These are phyloP conservation scores for Chironomus tepperi DNA, from an alignment of 1,140 invertebrate species.

Conservation along the genomic window DNA sequence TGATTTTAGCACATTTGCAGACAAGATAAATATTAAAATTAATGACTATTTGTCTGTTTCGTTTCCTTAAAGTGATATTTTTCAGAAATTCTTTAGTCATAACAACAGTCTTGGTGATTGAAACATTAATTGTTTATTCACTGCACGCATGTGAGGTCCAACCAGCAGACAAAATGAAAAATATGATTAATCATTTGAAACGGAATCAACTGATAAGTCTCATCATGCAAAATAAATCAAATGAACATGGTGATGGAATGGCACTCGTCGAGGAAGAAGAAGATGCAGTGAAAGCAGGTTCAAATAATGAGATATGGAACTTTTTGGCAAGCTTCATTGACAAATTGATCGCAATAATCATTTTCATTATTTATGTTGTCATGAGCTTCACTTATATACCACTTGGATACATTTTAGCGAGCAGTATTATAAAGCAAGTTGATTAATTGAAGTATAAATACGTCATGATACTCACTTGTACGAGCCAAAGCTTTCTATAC, in stretches of 20 bases:
- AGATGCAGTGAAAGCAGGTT: background rate
- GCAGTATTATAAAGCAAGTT: background rate
- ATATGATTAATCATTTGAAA: conserved; percentile 1
- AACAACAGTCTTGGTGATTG: background rate
- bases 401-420: background rate
- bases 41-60: background rate
- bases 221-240: conserved; percentile 28
- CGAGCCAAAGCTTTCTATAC: conserved; percentile 80
- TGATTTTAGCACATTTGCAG: background rate
- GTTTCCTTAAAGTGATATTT: background rate
- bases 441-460: conserved; percentile 10
- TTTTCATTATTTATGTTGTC: background rate
- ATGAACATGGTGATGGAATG: background rate
- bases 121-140: background rate
- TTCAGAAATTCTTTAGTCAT: conserved; percentile 6
- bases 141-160: background rate
- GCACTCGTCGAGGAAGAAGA: conserved; percentile 5
- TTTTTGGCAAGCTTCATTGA: background rate
- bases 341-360: background rate
- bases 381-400: background rate
- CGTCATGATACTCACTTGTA: conserved; percentile 64
- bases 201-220: conserved; percentile 18
- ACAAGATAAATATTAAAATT: background rate
- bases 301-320: conserved; percentile 14
- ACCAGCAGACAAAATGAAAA: background rate